These are phyloP conservation scores for Dryas iulia DNA, from an alignment of 1,140 invertebrate genomes.

Conservation along the genomic window DNA sequence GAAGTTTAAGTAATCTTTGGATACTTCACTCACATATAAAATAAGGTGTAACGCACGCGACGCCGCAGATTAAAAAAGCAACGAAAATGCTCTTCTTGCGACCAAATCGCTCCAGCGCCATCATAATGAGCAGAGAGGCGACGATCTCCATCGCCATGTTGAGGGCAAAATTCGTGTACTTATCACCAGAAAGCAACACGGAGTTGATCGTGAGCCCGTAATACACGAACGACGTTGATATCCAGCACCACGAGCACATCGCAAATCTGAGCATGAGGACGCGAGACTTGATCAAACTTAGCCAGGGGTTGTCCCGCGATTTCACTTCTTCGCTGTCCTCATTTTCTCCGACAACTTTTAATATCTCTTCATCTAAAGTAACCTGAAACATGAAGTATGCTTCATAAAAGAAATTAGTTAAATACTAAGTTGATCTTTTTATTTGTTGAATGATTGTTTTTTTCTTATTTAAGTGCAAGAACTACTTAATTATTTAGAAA, in stretches of 20 bases:
- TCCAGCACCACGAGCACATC: constrained; percentile 85
- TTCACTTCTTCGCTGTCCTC: constrained; percentile 20
- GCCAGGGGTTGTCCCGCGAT: constrained; percentile 57
- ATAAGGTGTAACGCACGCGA: constrained; percentile 64
- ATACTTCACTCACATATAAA: constrained; percentile 69
- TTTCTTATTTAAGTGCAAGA: no score
- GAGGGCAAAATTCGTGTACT: constrained; percentile 86
- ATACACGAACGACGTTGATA: constrained; percentile 87
- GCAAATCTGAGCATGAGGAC: constrained; percentile 82
- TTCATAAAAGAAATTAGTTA: not conserved
- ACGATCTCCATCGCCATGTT: constrained; percentile 87
- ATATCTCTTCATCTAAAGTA: constrained; percentile 43
- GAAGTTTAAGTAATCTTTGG: no score
- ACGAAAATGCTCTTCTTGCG: constrained; percentile 82
- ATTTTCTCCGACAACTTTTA: constrained; percentile 27
- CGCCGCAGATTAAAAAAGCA: constrained; percentile 83
- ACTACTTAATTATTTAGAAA: no score
- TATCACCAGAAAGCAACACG: constrained; percentile 86
- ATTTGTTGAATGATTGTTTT: no score
- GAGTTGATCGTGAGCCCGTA: constrained; percentile 91
- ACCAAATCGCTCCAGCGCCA: constrained; percentile 84
- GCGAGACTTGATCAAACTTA: constrained; percentile 80
- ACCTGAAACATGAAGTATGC: constrained; percentile 30
- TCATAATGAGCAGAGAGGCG: constrained; percentile 84
- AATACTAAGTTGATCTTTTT: no score